Conservation (phyloP, 2,797 vertebrate species). For the Myoxocephalus aenaeus region DNA sequence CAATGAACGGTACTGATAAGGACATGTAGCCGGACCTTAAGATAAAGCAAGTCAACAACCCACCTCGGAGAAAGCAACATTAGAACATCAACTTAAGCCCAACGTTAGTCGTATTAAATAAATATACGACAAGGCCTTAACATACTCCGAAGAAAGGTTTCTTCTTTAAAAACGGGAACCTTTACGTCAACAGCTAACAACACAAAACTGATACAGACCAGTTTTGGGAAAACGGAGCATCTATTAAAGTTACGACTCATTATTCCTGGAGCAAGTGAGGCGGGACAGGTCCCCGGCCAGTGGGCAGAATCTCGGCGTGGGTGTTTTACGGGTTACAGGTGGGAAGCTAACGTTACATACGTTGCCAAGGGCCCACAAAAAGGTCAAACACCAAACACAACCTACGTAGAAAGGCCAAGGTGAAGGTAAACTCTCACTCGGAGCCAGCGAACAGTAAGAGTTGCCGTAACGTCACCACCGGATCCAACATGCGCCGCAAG, state of each 20-base stretch:
- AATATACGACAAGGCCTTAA: conserved; percentile 32
- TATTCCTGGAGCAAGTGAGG: neutral
- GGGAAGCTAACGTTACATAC: conserved; percentile 34
- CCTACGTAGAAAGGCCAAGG: neutral
- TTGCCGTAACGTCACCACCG: conserved; percentile 45
- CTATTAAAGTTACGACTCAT: neutral
- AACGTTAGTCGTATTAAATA: neutral
- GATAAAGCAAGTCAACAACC: neutral
- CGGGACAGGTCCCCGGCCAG: conserved; percentile 5
- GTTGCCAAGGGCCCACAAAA: conserved; percentile 27
- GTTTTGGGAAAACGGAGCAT: neutral
- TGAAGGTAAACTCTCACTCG: neutral
- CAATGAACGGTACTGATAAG: neutral
- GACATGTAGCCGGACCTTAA: neutral
- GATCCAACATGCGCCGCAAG: conserved; percentile 51
- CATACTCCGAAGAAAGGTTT: neutral
- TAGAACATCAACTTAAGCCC: neutral
- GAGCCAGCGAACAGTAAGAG: conserved; percentile 11
- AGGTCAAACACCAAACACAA: neutral
- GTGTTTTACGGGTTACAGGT: conserved; percentile 55
- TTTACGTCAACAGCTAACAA: neutral
- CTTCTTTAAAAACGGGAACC: neutral
- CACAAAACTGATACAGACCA: neutral
- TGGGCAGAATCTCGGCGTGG: conserved; percentile 45
- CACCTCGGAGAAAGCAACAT: neutral